Evolutionary conservation across 2,797 vertebrate species (phyloP).

Genomic region (Ctenochaetus hawaiiensis): DNA sequence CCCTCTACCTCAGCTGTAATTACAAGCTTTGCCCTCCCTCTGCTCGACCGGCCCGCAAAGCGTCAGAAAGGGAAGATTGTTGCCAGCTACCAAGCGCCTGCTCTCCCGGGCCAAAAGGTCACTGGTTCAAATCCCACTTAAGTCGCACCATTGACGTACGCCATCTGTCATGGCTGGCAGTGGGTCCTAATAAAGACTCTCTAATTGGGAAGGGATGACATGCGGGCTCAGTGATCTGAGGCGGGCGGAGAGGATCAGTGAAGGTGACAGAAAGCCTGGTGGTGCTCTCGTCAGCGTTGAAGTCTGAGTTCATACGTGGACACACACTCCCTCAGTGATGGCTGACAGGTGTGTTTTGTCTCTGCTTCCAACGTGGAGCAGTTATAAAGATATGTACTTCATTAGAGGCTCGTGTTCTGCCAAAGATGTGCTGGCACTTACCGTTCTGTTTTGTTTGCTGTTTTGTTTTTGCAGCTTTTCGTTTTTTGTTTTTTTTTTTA

Average conservation of each 20-base stretch:
- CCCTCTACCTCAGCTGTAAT: constrained; percentile 45
- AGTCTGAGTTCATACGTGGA: constrained; percentile 28
- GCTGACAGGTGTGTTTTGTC: constrained; percentile 57
- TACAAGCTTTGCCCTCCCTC: constrained; percentile 45
- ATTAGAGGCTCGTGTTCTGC: constrained; percentile 24
- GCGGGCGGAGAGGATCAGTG: constrained; percentile 70
- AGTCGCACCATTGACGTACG: constrained; percentile 74
- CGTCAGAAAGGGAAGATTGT: constrained; percentile 67
- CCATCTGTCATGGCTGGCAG: constrained; percentile 80
- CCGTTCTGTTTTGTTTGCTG: background rate
- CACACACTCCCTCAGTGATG: constrained; percentile 6
- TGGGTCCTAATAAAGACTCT: constrained; percentile 75
- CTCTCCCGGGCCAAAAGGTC: constrained; percentile 72
- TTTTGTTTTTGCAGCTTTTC: constrained; percentile 37
- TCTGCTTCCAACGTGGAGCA: background rate
- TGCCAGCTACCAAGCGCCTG: constrained; percentile 44
- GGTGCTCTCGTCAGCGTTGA: constrained; percentile 42
- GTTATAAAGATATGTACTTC: constrained; percentile 22
- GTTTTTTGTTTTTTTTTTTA: constrained; percentile 12
- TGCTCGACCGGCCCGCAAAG: background rate
- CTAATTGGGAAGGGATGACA: constrained; percentile 85
- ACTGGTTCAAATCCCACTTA: constrained; percentile 81
- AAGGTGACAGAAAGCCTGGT: constrained; percentile 68
- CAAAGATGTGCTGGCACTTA: constrained; percentile 42
- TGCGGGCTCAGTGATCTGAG: constrained; percentile 69